Base-by-base conservation (phyloP, 2,113 vertebrate species). In the Elachura formosa region DNA sequence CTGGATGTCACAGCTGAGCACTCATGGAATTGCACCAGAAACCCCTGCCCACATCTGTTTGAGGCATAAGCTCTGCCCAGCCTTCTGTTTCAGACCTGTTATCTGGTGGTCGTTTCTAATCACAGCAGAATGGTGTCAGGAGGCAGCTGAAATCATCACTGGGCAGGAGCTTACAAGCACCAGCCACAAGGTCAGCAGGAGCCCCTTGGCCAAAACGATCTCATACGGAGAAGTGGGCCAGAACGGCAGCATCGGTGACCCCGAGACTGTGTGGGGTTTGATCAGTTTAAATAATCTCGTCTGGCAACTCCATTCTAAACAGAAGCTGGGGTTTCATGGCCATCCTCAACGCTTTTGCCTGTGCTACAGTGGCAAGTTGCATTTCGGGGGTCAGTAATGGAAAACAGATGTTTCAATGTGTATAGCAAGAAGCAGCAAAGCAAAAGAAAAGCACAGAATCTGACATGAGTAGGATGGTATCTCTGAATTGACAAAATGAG, bases 261-360 rank as follows among this genome's bases (percentile, higher is more conserved):
- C 34, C 55, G 71, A 69, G 78, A 74, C 40, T 94, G 79, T 73
- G 92, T 90, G 58, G 61, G 1, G 13, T 63, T 94, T 49, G 75
- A 77, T 85, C 94, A 56, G 51, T n/a, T 94, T 71, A 76, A 96
- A 94, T 79, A 87, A 91, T 94, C 75, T 77, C 77, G 63, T 63
- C 87, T 91, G 91, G 59, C 74, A 92, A 43, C 84, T 84, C 19
- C 1, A 13, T 51, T 85, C 54, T 85, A 83, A 93, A 93, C 67
- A 90, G 88, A 73, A 88, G 51, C 51, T 69, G 67, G 46, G 54
- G 12, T 69, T 91, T 90, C 71, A 77, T 63, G 75, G 63, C 72
- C 51, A 63, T 96, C 67, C 71, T 89, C 81, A 69, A 24, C 0
- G 10, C 49, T 82, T 92, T 67, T 72, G 78, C 78, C 75, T 66